Base-by-base conservation (phyloP, 1,140 invertebrate genomes). In the Penaeus indicus region DNA sequence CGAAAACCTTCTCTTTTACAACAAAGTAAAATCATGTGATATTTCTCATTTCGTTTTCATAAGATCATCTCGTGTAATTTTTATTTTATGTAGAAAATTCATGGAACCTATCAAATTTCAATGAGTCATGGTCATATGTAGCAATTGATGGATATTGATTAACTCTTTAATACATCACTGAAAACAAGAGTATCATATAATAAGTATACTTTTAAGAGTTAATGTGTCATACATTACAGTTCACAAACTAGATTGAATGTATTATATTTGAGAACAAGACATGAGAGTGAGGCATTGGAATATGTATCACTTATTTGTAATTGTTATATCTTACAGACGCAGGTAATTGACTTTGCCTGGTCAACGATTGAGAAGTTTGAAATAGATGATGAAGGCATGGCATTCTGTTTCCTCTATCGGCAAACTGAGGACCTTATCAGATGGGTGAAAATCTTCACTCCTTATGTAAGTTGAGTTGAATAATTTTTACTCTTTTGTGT, bases 331-430 rank as follows among this genome's bases (percentile, higher is more conserved):
- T 93, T 93, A 38, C 91, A 95, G 94, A 93, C 93, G 83, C 97
- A 97, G 93, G 95, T 97, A 64, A 96, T 98, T 77, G 96, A 97
- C 91, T 96, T 98, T 91, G 93, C 95, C 38, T 98, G 97, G 97
- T 94, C 95, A 86, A 95, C 94, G 86, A 95, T 98, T 72, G 95
- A 95, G 60, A 95, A 96, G 90, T 98, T 96, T 95, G 96, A 98
- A 91, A 94, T 96, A 22, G 97, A 98, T 93, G 97, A 98, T 92
- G 97, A 97, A 92, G 96, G 95, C 75, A 97, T 97, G 95, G 96
- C 96, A 22, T 97, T 98, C 93, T 96, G 96, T 91, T 96, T 98
- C 93, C 95, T 97, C 91, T 98, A 98, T 93, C 95, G 95, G 91
- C 94, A 96, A 90, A 95, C 95, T 86, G 97, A 97, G 91, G 96